Conservation (phyloP, 1,140 invertebrate genomes). For the Habropoda laboriosa region DNA sequence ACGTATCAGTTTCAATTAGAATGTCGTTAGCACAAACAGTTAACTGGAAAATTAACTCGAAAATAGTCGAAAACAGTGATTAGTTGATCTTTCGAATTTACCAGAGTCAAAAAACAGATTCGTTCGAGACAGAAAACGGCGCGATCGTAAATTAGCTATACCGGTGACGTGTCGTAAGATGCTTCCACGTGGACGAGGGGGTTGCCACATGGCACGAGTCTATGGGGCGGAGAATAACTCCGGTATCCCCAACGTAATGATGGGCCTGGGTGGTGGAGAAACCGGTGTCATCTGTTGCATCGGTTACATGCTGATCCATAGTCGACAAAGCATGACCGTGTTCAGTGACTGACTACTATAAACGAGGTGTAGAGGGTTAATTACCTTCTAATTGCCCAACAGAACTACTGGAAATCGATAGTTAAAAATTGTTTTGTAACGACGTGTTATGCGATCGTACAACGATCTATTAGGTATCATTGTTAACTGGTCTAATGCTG, state of each 20-base stretch:
- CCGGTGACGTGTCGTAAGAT: conserved; percentile 73
- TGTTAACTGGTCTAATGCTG: too few relatives aligned
- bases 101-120: neutral
- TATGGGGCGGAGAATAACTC: conserved; percentile 59
- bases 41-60: too few relatives aligned
- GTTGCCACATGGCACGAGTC: conserved; percentile 76
- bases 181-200: conserved; percentile 64
- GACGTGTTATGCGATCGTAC: too few relatives aligned
- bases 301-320: conserved; percentile 74
- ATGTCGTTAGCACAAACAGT: neutral
- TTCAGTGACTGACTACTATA: conserved; percentile 64
- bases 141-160: conserved; percentile 72
- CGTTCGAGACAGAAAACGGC: neutral
- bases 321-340: conserved; percentile 69
- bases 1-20: too few relatives aligned
- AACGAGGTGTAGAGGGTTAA: conserved; percentile 65
- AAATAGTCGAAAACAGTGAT: neutral
- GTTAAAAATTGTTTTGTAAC: conserved; percentile 5
- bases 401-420: neutral
- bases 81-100: neutral
- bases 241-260: conserved; percentile 61
- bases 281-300: conserved; percentile 80
- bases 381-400: conserved; percentile 69
- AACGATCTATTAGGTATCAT: too few relatives aligned
- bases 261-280: conserved; percentile 66